phyloP scores from a whole-genome alignment of 2,888 invertebrate species.

The Conus canariensis region DNA sequence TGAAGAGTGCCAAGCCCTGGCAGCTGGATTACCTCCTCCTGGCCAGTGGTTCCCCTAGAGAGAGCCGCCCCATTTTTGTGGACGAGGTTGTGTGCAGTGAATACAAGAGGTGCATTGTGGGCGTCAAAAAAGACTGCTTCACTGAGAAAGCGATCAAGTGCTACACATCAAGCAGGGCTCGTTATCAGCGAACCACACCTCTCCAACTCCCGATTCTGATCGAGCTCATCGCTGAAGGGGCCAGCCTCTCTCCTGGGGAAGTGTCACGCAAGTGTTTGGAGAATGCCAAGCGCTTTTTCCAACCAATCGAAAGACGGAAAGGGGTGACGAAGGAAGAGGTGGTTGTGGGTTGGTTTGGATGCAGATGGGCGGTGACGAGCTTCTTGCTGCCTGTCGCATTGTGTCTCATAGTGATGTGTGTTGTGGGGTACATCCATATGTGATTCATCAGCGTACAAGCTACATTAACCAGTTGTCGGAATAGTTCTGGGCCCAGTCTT shows the following conservation, averaged over 20 bases:
- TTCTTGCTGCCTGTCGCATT: background rate
- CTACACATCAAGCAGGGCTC: background rate
- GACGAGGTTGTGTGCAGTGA: background rate
- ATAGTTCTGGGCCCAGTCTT: too few species aligned
- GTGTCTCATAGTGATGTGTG: background rate
- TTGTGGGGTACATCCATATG: background rate
- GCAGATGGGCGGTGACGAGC: background rate
- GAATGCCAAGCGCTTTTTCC: slow-evolving; percentile 25
- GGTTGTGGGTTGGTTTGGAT: background rate
- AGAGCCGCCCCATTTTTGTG: background rate
- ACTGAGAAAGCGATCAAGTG: background rate
- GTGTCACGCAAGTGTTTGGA: background rate
- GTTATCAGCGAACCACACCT: background rate
- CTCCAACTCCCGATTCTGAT: background rate
- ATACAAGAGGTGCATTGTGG: background rate
- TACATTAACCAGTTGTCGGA: too few species aligned
- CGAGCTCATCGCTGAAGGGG: background rate
- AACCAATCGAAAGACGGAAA: background rate
- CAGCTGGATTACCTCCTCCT: slow-evolving; percentile 23
- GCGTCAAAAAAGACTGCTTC: background rate
- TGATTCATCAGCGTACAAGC: too few species aligned
- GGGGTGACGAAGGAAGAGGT: background rate
- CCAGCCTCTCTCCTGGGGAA: background rate
- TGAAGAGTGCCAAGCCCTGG: background rate
- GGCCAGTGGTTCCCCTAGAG: background rate